These are phyloP conservation scores for Troilus luridus DNA, from an alignment of 2,888 invertebrate species.

Conservation along the genomic window DNA sequence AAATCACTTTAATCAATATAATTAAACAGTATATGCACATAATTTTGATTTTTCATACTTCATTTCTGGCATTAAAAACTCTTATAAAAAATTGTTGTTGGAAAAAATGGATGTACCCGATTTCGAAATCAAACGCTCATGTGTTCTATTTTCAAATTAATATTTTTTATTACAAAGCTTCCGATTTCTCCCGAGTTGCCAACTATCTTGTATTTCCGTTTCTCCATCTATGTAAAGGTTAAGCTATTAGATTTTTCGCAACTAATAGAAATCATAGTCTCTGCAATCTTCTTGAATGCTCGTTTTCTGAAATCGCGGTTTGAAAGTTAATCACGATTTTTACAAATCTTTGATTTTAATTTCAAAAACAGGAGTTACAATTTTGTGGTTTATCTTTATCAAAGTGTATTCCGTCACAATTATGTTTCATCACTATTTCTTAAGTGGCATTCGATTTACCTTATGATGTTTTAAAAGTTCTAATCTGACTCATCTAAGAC, in stretches of 20 bases:
- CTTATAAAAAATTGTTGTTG: no score
- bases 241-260: neutral
- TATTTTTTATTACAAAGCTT: neutral
- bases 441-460: neutral
- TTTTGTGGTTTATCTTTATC: neutral
- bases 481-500: neutral
- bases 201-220: no score
- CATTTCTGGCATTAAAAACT: no score
- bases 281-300: neutral
- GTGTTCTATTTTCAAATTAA: no score
- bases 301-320: neutral
- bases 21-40: no score
- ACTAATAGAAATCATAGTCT: neutral
- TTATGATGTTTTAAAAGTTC: neutral
- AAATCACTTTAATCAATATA: no score
- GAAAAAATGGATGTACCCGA: no score
- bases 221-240: neutral
- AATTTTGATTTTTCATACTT: no score
- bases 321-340: conserved; percentile 1
- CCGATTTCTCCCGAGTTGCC: neutral
- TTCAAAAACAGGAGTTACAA: neutral
- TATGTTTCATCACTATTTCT: neutral
- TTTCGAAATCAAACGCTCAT: no score
- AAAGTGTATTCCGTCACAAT: neutral
- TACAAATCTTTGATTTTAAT: neutral